Percentiles rank a stretch among this genome's conserved stretches.
These are phyloP conservation scores for Sinhomidia bicolor DNA, from an alignment of 2,888 invertebrate species.

Conservation along the genomic window DNA sequence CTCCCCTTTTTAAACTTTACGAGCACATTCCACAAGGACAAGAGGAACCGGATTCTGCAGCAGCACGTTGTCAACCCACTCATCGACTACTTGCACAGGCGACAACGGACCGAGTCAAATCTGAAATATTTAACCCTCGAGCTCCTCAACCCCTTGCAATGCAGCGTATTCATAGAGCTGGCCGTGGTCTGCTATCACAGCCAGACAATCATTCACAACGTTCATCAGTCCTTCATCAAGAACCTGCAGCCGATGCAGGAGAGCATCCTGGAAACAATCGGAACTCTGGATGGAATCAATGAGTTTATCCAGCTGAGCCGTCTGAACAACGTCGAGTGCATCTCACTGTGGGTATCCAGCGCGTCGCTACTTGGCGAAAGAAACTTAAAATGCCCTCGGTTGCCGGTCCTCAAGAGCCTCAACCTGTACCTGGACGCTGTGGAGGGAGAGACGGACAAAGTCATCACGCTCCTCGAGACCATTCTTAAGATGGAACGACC, in stretches of 20 bases:
- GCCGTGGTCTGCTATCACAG: constrained; percentile 55
- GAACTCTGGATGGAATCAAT: constrained; percentile 70
- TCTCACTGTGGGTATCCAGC: constrained; percentile 64
- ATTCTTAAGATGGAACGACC: constrained; percentile 55
- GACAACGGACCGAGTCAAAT: constrained; percentile 37
- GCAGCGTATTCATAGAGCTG: constrained; percentile 57
- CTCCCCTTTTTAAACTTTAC: constrained; percentile 68
- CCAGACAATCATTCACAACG: constrained; percentile 66
- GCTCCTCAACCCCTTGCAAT: constrained; percentile 60
- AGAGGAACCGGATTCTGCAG: constrained; percentile 54
- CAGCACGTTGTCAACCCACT: constrained; percentile 57
- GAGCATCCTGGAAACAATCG: constrained; percentile 59
- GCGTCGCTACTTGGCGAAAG: constrained; percentile 43
- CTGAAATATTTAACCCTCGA: constrained; percentile 57
- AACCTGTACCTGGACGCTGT: constrained; percentile 66
- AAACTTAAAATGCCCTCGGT: constrained; percentile 47
- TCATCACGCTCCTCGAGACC: constrained; percentile 39
- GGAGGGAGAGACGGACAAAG: constrained; percentile 55
- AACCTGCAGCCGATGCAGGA: constrained; percentile 35
- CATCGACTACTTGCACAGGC: constrained; percentile 17
- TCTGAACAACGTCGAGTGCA: constrained; percentile 64
- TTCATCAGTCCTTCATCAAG: constrained; percentile 64
- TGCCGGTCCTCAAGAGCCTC: constrained; percentile 56
- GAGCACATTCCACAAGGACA: constrained; percentile 48
- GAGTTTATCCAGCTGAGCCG: constrained; percentile 56